Evolutionary conservation across 2,888 invertebrate species (phyloP).

Genomic region (Tyria jacobaeae): DNA sequence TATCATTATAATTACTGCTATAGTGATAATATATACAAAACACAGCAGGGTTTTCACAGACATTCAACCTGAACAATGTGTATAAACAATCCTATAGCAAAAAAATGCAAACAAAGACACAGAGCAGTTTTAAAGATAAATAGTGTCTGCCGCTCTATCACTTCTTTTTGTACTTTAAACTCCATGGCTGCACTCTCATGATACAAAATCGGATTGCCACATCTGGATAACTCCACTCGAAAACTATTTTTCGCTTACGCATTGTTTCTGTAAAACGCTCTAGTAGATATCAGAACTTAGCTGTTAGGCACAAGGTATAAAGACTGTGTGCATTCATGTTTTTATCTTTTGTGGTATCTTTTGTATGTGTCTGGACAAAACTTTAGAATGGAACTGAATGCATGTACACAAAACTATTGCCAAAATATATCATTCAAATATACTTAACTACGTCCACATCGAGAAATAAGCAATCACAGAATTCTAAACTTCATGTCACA

Average conservation of each 20-base stretch:
- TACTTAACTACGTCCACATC: no score
- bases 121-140: slow-evolving; percentile 19
- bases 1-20: background rate
- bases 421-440: no score
- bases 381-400: no score
- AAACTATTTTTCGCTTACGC: slow-evolving; percentile 48
- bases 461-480: no score
- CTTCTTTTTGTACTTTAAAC: slow-evolving; percentile 23
- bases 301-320: slow-evolving; percentile 13
- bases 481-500: background rate
- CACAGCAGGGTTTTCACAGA: background rate
- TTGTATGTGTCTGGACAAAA: background rate
- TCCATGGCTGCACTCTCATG: slow-evolving; percentile 31
- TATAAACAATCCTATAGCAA: slow-evolving; percentile 1
- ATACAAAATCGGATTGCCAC: slow-evolving; percentile 58
- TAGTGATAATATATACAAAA: background rate
- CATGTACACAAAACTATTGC: no score
- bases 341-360: background rate
- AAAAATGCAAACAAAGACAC: slow-evolving; percentile 8
- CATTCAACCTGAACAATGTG: background rate
- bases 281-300: slow-evolving; percentile 8
- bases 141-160: slow-evolving; percentile 4
- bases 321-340: background rate
- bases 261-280: slow-evolving; percentile 43
- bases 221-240: slow-evolving; percentile 58